Percentiles rank a stretch among this genome's conserved stretches.
These are phyloP conservation scores for Mechanitis mazaeus DNA, from an alignment of 2,888 invertebrate genomes.

Conservation along the genomic window DNA sequence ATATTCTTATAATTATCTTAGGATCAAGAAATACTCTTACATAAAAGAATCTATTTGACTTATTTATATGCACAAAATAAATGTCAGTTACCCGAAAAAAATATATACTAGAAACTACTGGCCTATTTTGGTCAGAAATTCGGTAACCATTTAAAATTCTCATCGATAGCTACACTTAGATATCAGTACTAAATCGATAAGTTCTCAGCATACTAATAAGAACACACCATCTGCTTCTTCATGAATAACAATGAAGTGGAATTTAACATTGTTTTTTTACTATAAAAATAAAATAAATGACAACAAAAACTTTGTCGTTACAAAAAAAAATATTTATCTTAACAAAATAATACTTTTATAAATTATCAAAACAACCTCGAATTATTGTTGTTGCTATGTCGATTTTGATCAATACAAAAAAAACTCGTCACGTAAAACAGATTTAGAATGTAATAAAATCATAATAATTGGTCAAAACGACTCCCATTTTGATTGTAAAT, in stretches of 20 bases:
- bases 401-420: conserved; percentile 24
- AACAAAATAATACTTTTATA: background rate
- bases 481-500: conserved; percentile 60
- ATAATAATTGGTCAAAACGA: conserved; percentile 53
- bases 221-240: conserved; percentile 41
- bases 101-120: no score
- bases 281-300: background rate
- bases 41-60: no score
- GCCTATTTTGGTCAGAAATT: conserved; percentile 35
- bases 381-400: conserved; percentile 5
- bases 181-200: conserved; percentile 68
- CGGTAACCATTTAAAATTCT: conserved; percentile 36
- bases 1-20: no score
- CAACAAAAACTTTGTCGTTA: background rate
- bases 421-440: conserved; percentile 37
- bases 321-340: background rate
- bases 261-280: conserved; percentile 36
- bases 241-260: conserved; percentile 54
- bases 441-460: conserved; percentile 53
- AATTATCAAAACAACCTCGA: background rate
- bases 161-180: conserved; percentile 60
- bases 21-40: no score
- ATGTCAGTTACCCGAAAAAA: no score
- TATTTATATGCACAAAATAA: no score
- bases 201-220: conserved; percentile 57